Base-by-base conservation (phyloP, 2,113 vertebrate species). In the Aix galericulata region DNA sequence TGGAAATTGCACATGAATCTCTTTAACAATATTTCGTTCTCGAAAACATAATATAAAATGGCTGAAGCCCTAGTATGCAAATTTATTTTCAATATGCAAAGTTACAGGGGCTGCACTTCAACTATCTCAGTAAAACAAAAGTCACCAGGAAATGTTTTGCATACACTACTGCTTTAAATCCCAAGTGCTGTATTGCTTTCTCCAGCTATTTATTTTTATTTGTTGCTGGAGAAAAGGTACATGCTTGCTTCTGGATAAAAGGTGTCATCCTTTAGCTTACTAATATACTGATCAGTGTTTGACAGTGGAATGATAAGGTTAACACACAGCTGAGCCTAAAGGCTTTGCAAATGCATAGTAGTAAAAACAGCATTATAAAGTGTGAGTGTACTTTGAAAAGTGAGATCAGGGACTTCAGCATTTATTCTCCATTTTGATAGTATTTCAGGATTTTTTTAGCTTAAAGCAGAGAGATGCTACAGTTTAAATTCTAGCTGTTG, bases 151-250 rank as follows among this genome's bases (percentile, higher is more conserved):
- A 34, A 75, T 88, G 38, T 91, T 93, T 26, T 86, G 84, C 26
- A 22, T 90, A 95, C 91, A 91, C 86, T 95, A 87, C 95, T 96
- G 92, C 95, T 96, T 97, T 96, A 92, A 95, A 97, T 94, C 77
- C 91, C 22, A 4, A 17, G 20, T 76, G 20, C 8, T 81, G 52
- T 55, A 56, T 79, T 89, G 55, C 63, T 34, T 83, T 73, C 66
- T 88, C 81, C 86, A 93, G 75, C 59, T 12, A 0, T 59, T 89
- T 22, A 7, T 66, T 91, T 58, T 76, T 22, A 27, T 44, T 91
- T 52, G 9, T 79, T 74, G 25, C 75, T 69, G 40, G 63, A 93
- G 66, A 87, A 79, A 92, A 76, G 62, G 58, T 80, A 88, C 0
- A 0, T 40, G 10, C 21, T 92, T 79, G 36, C 53, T 89, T 94